These are phyloP conservation scores for Natrix natrix DNA, from an alignment of 2,797 vertebrate species.

Conservation along the genomic window DNA sequence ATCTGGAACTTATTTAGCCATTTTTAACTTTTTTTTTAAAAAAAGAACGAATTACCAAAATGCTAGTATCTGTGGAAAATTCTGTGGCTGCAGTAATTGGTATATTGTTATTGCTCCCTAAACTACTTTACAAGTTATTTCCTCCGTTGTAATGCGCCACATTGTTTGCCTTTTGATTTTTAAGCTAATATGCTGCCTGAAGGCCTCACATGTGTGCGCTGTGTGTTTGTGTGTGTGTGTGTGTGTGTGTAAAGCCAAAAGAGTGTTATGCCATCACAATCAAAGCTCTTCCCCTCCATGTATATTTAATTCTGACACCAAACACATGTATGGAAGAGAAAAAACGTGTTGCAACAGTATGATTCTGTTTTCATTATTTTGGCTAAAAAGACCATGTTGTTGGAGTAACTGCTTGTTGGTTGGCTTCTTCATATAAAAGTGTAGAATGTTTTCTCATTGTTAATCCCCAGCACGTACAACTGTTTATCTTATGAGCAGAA, in stretches of 20 bases:
- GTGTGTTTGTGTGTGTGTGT: background rate
- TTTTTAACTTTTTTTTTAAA: background rate
- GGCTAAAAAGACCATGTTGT: background rate
- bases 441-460: background rate
- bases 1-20: background rate
- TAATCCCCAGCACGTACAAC: background rate
- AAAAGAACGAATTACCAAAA: background rate
- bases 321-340: background rate
- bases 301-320: background rate
- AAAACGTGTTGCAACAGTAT: background rate
- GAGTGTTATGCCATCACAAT: background rate
- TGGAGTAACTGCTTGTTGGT: background rate
- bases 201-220: background rate
- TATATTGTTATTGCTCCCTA: background rate
- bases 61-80: background rate
- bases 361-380: background rate
- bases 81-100: background rate
- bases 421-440: background rate
- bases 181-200: background rate
- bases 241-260: background rate
- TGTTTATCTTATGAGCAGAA: background rate
- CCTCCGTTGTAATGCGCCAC: background rate
- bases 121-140: background rate
- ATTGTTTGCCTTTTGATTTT: background rate
- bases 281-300: background rate